Percentiles rank a stretch among this genome's conserved stretches.
Conservation (phyloP, 2,797 vertebrate genomes). For the Acanthopagrus latus region DNA sequence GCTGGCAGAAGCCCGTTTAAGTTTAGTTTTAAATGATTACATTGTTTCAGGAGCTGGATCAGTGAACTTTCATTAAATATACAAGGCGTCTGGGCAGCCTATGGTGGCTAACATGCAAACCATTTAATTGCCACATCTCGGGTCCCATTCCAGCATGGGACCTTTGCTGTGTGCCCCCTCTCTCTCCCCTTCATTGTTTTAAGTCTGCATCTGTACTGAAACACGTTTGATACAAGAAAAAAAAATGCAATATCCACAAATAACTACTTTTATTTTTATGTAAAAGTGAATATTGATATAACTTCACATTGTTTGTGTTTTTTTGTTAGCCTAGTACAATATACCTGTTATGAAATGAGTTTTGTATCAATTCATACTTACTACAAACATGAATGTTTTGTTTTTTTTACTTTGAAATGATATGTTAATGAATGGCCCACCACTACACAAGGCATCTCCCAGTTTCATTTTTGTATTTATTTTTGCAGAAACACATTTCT, state of each 20-base stretch:
- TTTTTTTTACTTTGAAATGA: not conserved
- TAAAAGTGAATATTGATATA: not conserved
- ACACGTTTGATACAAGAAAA: not conserved
- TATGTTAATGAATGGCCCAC: not conserved
- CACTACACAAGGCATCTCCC: not conserved
- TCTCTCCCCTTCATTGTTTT: not conserved
- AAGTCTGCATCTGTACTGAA: not conserved
- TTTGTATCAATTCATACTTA: not conserved
- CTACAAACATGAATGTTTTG: not conserved
- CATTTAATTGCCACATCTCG: not conserved
- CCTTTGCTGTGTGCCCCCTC: not conserved
- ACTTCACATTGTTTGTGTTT: not conserved
- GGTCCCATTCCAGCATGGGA: not conserved
- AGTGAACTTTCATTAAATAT: conserved; percentile 12
- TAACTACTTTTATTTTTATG: not conserved
- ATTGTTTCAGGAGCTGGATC: conserved; percentile 6
- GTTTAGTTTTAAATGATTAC: conserved; percentile 1
- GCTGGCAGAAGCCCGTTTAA: conserved; percentile 14
- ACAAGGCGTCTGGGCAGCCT: not conserved
- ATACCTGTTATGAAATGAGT: not conserved
- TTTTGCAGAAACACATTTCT: not conserved
- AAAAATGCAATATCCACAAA: not conserved
- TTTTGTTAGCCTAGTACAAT: not conserved
- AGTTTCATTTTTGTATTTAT: not conserved
- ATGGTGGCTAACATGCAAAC: not conserved